These are phyloP conservation scores for Nestor notabilis DNA, from an alignment of 2,113 vertebrate genomes.

Conservation along the genomic window DNA sequence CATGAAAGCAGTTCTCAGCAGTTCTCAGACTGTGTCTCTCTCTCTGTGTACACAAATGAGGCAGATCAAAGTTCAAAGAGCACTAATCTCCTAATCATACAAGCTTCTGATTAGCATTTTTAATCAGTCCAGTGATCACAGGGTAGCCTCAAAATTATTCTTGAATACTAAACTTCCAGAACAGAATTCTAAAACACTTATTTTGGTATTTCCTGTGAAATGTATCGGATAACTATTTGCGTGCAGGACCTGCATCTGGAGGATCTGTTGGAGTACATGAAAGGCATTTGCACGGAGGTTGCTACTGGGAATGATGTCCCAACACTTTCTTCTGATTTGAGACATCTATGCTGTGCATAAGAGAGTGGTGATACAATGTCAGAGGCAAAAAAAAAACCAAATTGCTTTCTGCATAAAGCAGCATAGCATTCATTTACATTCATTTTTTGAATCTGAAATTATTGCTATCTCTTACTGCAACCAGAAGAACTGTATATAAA, in stretches of 20 bases:
- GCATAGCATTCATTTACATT: not conserved
- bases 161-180: slow-evolving; percentile 7
- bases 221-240: not conserved
- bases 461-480: not conserved
- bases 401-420: not conserved
- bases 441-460: not conserved
- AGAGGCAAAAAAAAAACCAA: not conserved
- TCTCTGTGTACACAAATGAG: not conserved
- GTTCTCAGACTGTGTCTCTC: not conserved
- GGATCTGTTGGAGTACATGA: not conserved
- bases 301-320: not conserved
- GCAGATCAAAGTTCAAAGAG: slow-evolving; percentile 58
- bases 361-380: not conserved
- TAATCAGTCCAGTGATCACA: slow-evolving; percentile 46
- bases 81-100: slow-evolving; percentile 59
- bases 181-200: not conserved
- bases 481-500: not conserved
- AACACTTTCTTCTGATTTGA: not conserved
- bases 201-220: not conserved
- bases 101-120: slow-evolving; percentile 62
- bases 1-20: not conserved
- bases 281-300: not conserved
- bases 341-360: not conserved
- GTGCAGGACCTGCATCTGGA: not conserved
- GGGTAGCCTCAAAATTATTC: not conserved